A percentile compares a stretch with the other conserved stretches of the same genome.
Evolutionary conservation across 2,888 invertebrate species (phyloP).

Genomic region (Diogma glabrata): DNA sequence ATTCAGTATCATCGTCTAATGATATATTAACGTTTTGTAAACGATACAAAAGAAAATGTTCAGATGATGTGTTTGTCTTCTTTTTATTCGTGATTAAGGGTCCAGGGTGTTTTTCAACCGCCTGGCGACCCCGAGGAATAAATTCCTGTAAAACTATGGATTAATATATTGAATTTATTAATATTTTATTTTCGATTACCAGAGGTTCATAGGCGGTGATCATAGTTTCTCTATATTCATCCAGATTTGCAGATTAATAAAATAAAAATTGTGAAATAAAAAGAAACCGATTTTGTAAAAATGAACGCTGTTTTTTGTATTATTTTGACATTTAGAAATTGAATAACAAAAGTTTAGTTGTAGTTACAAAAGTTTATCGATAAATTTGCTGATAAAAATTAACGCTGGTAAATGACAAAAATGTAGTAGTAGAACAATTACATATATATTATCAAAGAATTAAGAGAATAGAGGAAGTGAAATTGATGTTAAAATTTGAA

Average conservation of each 20-base stretch:
- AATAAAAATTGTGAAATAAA: too few relatives aligned
- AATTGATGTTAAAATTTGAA: too few relatives aligned
- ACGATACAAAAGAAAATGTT: conserved; percentile 56
- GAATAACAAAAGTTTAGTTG: too few relatives aligned
- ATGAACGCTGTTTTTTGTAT: too few relatives aligned
- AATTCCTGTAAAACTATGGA: conserved; percentile 51
- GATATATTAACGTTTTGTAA: conserved; percentile 66
- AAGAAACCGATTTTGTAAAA: too few relatives aligned
- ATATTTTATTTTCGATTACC: conserved; percentile 38
- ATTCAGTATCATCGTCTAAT: conserved; percentile 42
- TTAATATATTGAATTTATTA: background rate
- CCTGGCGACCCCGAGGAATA: conserved; percentile 77
- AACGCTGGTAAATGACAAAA: too few relatives aligned
- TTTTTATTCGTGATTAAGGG: conserved; percentile 42
- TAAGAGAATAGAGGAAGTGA: too few relatives aligned
- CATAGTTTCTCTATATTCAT: conserved; percentile 72
- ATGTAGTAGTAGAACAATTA: too few relatives aligned
- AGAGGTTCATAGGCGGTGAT: conserved; percentile 85
- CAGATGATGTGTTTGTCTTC: conserved; percentile 38
- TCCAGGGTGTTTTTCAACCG: conserved; percentile 64
- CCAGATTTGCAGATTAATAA: conserved; percentile 64
- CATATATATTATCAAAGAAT: too few relatives aligned
- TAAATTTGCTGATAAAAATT: too few relatives aligned
- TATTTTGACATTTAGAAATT: too few relatives aligned
- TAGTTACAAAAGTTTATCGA: too few relatives aligned